Evolutionary conservation across 2,888 invertebrate genomes (phyloP).

Genomic region (Brachynemurus nebulosus): DNA sequence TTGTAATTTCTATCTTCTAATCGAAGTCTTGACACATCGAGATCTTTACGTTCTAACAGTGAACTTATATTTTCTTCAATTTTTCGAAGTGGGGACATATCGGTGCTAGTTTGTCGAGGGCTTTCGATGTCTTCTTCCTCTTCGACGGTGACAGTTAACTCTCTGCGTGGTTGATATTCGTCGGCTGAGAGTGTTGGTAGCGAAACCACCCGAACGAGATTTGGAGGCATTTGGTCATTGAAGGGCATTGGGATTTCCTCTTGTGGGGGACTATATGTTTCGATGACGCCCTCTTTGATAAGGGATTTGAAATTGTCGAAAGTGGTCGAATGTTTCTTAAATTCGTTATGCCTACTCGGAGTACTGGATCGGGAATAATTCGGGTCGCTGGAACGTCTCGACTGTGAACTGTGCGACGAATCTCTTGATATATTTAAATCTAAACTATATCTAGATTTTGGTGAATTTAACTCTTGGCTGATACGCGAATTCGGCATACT

Average conservation of each 20-base stretch:
- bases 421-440: constrained; percentile 39
- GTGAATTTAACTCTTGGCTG: constrained; percentile 22
- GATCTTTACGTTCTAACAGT: constrained; percentile 37
- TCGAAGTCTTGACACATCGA: constrained; percentile 22
- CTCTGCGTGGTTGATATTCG: constrained; percentile 44
- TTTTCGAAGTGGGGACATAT: constrained; percentile 52
- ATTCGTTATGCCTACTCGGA: constrained; percentile 44
- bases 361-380: constrained; percentile 29
- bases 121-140: constrained; percentile 56
- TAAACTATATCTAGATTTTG: constrained; percentile 40
- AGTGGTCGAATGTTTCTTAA: constrained; percentile 58
- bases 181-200: constrained; percentile 48
- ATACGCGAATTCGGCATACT: constrained; percentile 45
- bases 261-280: constrained; percentile 38
- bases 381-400: constrained; percentile 25
- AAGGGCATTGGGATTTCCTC: constrained; percentile 44
- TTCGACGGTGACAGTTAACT: constrained; percentile 55
- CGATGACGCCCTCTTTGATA: constrained; percentile 54
- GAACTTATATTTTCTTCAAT: constrained; percentile 61
- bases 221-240: constrained; percentile 38
- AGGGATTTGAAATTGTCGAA: constrained; percentile 65
- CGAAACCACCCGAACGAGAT: constrained; percentile 52
- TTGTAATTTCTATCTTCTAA: constrained; percentile 1
- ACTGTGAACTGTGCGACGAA: constrained; percentile 25
- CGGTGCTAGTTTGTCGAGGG: constrained; percentile 44